Percentiles rank a stretch among this genome's conserved stretches.
Evolutionary conservation across 2,113 vertebrate genomes (phyloP).

Genomic region (Mirounga angustirostris): DNA sequence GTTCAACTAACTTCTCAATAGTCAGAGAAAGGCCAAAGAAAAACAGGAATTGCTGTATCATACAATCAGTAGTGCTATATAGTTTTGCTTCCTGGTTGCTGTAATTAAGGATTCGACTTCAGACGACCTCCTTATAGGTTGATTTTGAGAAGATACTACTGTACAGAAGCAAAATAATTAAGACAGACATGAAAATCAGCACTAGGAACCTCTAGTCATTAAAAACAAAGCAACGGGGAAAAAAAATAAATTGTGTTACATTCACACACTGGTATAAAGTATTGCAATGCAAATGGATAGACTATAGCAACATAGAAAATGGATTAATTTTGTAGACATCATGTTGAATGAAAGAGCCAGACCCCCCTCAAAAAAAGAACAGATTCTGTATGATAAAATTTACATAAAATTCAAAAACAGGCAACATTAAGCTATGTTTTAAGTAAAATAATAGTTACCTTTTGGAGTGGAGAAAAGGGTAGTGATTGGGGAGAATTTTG

Average conservation of each 20-base stretch:
- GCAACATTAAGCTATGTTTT: constrained; percentile 5
- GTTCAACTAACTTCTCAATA: not conserved
- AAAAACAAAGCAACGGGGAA: constrained; percentile 36
- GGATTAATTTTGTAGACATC: constrained; percentile 35
- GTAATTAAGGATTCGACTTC: not conserved
- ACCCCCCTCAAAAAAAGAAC: not conserved
- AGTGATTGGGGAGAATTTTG: not conserved
- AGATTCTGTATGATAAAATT: not conserved
- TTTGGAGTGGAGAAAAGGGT: not conserved
- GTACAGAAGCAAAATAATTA: constrained; percentile 9
- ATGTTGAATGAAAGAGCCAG: not conserved
- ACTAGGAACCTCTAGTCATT: not conserved
- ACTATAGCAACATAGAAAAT: not conserved
- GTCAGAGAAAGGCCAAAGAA: not conserved
- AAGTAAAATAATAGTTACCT: not conserved
- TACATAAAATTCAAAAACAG: not conserved
- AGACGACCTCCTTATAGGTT: not conserved
- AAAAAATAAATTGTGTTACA: not conserved
- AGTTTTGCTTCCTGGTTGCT: not conserved
- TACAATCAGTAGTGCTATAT: not conserved
- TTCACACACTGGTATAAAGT: constrained; percentile 7
- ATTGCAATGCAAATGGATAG: not conserved
- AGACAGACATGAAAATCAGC: not conserved
- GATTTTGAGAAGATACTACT: constrained; percentile 55
- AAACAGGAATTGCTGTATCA: not conserved